Evolutionary conservation across 2,113 vertebrate species (phyloP), one percentile per base, ranked within the genome.

Genomic region (Archilochus colubris): DNA sequence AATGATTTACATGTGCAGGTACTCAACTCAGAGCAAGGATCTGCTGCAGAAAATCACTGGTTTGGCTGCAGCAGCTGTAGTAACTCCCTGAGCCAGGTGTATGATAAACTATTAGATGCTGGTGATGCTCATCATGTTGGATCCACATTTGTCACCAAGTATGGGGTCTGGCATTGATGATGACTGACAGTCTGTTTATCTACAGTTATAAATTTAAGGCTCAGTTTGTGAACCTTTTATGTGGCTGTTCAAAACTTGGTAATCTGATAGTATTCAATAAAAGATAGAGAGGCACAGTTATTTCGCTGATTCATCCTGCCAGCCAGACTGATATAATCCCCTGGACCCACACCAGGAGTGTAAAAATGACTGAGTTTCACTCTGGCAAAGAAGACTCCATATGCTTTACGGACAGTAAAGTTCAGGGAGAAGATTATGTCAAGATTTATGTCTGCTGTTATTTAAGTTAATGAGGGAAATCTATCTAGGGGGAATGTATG

Each of bases 401-500:
- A 94, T 94, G 91, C 75, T 96, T 96, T 92, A 94, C 1, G 7
- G 94, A 91, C 78, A 94, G 84, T 95, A 95, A 96, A 97, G 75
- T 94, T 97, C 85, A 91, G 75, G 30, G 72, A 85, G 89, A 93
- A 95, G 93, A 95, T 95, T 92, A 91, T 93, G 63, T 92, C 76
- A 77, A 93, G 93, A 95, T 97, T 96, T 95, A 94, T 86, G 59
- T 85, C 79, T 77, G 53, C 75, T 89, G 58, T 92, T 95, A 88
- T 95, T 95, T 94, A 89, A 93, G 74, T 94, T 95, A 92, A 96
- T 92, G 94, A 95, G 63, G 72, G 89, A 95, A 89, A 96, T 95
- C 87, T 92, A 25, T 96, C 92, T 80, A 67, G 55, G 55, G 59
- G 55, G 74, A 83, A 91, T 59, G 55, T 70, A 95, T 77, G 75